Conservation (phyloP, 2,888 invertebrate genomes). For the Abrostola triplasia region DNA sequence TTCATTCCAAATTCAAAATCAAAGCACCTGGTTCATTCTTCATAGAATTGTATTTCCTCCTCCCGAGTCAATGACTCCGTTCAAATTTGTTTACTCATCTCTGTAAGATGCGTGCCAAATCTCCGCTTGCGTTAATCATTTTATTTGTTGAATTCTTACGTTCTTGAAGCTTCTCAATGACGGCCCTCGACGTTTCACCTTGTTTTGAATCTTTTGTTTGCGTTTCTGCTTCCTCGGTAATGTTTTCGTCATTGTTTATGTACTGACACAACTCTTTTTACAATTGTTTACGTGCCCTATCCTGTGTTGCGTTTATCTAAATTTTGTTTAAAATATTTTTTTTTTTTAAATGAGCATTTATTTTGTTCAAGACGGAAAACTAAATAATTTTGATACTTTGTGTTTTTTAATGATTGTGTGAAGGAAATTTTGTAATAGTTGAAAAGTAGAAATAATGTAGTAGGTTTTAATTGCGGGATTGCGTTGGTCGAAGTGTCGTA, state of each 20-base stretch:
- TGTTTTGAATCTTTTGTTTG: constrained; percentile 76
- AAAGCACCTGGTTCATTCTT: constrained; percentile 57
- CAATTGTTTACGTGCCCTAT: constrained; percentile 52
- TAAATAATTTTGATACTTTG: not conserved
- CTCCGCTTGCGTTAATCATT: constrained; percentile 63
- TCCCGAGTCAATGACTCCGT: constrained; percentile 78
- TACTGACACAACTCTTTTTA: constrained; percentile 48
- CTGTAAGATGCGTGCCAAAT: constrained; percentile 74
- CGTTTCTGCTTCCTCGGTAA: constrained; percentile 68
- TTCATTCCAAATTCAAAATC: constrained; percentile 29
- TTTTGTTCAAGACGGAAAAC: constrained; percentile 8
- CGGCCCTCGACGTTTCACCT: constrained; percentile 55
- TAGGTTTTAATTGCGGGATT: constrained; percentile 72
- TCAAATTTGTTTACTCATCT: constrained; percentile 80
- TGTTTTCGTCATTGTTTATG: constrained; percentile 64
- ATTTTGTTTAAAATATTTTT: constrained; percentile 22
- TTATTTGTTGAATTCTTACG: constrained; percentile 60
- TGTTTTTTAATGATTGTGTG: constrained; percentile 6
- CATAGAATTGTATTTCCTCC: constrained; percentile 65
- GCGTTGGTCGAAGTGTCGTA: constrained; percentile 74
- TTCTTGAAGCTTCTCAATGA: constrained; percentile 58
- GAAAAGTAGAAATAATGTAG: constrained; percentile 46
- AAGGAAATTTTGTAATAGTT: constrained; percentile 44
- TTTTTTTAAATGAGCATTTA: constrained; percentile 17
- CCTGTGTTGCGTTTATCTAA: constrained; percentile 57